Conservation (phyloP, 2,888 invertebrate genomes). For the Onthophagus sagittarius region DNA sequence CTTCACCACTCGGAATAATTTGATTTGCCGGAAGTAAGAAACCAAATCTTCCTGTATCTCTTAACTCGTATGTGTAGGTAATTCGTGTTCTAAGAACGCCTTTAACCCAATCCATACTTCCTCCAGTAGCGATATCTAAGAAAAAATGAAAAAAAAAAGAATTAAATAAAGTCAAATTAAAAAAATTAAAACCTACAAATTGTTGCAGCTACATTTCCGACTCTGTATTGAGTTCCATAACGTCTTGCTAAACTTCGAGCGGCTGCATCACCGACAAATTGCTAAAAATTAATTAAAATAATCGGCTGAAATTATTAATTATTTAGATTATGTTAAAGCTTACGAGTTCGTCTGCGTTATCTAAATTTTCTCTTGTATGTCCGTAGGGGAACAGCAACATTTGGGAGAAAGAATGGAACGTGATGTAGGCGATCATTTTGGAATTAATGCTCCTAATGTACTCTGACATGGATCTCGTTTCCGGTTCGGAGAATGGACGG, state of each 20-base stretch:
- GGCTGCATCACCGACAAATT: conserved; percentile 40
- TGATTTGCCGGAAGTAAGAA: conserved; percentile 63
- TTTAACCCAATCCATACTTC: conserved; percentile 74
- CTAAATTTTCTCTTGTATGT: conserved; percentile 55
- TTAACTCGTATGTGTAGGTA: conserved; percentile 64
- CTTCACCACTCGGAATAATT: conserved; percentile 60
- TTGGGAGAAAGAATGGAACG: conserved; percentile 74
- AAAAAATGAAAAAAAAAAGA: conserved; percentile 14
- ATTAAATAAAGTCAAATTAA: neutral
- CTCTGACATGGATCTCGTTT: conserved; percentile 54
- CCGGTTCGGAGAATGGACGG: conserved; percentile 67
- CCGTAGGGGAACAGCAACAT: conserved; percentile 68
- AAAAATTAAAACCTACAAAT: conserved; percentile 46
- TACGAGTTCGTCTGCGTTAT: conserved; percentile 59
- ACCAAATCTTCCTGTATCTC: conserved; percentile 66
- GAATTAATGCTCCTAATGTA: conserved; percentile 49
- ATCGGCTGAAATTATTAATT: too few species aligned
- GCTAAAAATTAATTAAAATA: conserved; percentile 39
- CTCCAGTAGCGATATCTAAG: conserved; percentile 65
- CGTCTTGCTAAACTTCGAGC: conserved; percentile 40
- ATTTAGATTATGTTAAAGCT: too few species aligned
- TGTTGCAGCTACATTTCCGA: conserved; percentile 50
- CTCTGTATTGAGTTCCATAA: conserved; percentile 47
- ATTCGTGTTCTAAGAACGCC: conserved; percentile 61
- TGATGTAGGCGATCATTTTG: conserved; percentile 55